A percentile compares a stretch with the other conserved stretches of the same genome.
These are phyloP conservation scores for Torymus aiolomorphi DNA, from an alignment of 2,888 invertebrate species.

Conservation along the genomic window DNA sequence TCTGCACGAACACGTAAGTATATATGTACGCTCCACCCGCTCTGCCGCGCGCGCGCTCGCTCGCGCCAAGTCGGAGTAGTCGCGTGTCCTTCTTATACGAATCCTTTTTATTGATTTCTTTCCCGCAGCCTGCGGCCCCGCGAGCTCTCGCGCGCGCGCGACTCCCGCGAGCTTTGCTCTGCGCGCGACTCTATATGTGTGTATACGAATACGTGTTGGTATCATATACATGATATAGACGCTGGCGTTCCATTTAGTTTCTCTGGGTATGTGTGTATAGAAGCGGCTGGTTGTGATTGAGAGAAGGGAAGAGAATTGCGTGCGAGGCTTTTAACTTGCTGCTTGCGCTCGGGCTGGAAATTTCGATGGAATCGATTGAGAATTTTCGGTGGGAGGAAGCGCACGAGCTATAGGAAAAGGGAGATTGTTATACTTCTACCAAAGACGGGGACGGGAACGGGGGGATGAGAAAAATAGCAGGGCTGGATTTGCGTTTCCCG, in stretches of 20 bases:
- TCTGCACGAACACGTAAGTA: too few species aligned
- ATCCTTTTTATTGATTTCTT: conserved; percentile 48
- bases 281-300: not conserved
- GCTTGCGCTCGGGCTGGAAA: not conserved
- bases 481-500: too few species aligned
- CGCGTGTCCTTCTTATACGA: conserved; percentile 41
- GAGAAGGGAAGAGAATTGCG: not conserved
- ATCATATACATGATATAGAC: not conserved
- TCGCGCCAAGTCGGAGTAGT: too few species aligned
- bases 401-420: not conserved
- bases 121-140: not conserved
- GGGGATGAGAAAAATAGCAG: too few species aligned
- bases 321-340: conserved; percentile 4
- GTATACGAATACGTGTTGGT: too few species aligned
- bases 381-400: not conserved
- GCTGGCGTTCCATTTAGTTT: not conserved
- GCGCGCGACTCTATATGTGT: too few species aligned
- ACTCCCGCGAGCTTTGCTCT: too few species aligned
- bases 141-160: too few species aligned
- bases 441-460: too few species aligned
- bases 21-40: too few species aligned
- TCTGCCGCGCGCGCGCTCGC: too few species aligned
- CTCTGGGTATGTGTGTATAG: not conserved
- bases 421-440: not conserved
- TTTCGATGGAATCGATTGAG: conserved; percentile 8